Evolutionary conservation across 1,140 invertebrate species (phyloP).

Genomic region (Cylas formicarius): DNA sequence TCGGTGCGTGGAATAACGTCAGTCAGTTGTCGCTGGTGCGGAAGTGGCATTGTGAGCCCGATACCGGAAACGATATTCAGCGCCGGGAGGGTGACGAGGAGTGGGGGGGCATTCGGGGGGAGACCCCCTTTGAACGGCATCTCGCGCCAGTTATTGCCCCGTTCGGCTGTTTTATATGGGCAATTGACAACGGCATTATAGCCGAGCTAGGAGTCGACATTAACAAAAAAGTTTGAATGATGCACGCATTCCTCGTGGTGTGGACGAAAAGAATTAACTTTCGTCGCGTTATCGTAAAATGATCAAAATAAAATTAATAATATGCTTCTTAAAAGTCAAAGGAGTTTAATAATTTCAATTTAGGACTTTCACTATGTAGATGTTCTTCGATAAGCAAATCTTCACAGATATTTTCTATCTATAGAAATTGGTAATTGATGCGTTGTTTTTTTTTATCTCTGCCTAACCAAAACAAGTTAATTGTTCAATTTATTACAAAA

Average conservation of each 20-base stretch:
- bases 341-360: not conserved
- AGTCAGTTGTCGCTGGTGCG: slow-evolving; percentile 40
- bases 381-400: slow-evolving; percentile 3
- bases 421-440: not conserved
- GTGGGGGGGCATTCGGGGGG: slow-evolving; percentile 33
- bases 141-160: not conserved
- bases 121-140: slow-evolving; percentile 9
- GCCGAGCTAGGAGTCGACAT: not conserved
- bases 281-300: slow-evolving; percentile 8
- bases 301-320: not conserved
- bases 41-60: slow-evolving; percentile 41
- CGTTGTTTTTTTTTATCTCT: too few relatives aligned
- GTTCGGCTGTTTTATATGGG: not conserved
- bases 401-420: not conserved
- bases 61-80: slow-evolving; percentile 39
- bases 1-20: slow-evolving; percentile 35
- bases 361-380: not conserved
- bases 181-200: not conserved
- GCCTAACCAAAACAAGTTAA: too few relatives aligned
- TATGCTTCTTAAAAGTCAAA: slow-evolving; percentile 6
- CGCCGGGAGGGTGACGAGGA: not conserved
- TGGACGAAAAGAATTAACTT: slow-evolving; percentile 19
- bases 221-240: slow-evolving; percentile 7
- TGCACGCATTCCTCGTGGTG: slow-evolving; percentile 23
- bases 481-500: too few relatives aligned